Conservation (phyloP, 2,113 vertebrate genomes). For the Pseudorectes ferrugineus region DNA sequence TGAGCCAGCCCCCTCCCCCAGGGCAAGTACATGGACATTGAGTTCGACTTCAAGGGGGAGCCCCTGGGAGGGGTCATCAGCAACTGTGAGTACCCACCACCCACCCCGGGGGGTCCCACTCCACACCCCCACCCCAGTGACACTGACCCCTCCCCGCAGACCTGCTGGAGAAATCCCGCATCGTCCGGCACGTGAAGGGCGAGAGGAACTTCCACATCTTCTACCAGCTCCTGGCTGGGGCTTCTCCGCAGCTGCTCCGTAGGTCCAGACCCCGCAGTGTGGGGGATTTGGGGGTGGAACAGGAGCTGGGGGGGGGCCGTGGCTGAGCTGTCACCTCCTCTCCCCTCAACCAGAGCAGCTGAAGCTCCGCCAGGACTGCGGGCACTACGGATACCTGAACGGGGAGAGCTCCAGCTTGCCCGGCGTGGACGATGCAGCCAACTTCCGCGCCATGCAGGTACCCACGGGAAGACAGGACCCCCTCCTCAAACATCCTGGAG, state of each 20-base stretch:
- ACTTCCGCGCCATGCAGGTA: conserved; percentile 67
- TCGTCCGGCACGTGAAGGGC: conserved; percentile 72
- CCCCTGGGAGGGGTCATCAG: conserved; percentile 80
- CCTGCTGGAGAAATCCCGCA: conserved; percentile 80
- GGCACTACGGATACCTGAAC: conserved; percentile 66
- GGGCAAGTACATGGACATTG: conserved; percentile 85
- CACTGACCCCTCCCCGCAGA: conserved; percentile 4
- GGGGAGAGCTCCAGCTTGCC: neutral
- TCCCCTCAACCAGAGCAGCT: conserved; percentile 57
- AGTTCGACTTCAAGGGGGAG: conserved; percentile 82
- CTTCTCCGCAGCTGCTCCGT: conserved; percentile 69
- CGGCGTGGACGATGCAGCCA: conserved; percentile 58
- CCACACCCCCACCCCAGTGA: rapidly evolving
- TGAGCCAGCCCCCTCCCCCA: neutral
- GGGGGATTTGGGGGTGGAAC: rapidly evolving
- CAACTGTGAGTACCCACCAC: conserved; percentile 70
- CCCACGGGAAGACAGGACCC: rapidly evolving
- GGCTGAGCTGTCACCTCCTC: neutral
- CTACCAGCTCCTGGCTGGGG: conserved; percentile 79
- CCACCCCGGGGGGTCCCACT: rapidly evolving
- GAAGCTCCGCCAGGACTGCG: conserved; percentile 56
- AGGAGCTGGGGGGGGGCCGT: rapidly evolving
- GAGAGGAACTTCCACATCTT: conserved; percentile 84
- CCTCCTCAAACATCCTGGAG: rapidly evolving
- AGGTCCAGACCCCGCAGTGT: neutral